phyloP scores from a whole-genome alignment of 2,113 vertebrate genomes.

The Pyrgilauda ruficollis region DNA sequence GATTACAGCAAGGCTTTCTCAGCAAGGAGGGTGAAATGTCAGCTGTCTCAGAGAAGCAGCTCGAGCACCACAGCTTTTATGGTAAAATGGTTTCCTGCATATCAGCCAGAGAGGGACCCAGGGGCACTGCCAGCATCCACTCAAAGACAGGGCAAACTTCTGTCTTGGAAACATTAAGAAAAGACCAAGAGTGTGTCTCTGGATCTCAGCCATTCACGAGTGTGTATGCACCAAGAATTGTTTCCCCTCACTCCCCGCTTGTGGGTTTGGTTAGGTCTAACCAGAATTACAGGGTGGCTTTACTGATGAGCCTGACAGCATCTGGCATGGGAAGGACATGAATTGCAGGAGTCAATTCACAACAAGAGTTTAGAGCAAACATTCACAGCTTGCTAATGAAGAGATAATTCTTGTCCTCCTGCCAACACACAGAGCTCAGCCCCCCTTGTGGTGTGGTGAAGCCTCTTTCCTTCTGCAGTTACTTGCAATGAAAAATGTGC shows the following conservation, averaged over 20 bases:
- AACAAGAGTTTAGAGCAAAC: background rate
- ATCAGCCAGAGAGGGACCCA: background rate
- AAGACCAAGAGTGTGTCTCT: background rate
- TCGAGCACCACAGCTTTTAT: background rate
- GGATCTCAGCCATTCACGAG: too few species aligned
- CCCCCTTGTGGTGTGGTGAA: fast-evolving
- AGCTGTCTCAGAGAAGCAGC: background rate
- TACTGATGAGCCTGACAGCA: background rate
- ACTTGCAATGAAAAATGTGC: background rate
- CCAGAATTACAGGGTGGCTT: background rate
- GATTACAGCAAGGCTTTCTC: conserved; percentile 16
- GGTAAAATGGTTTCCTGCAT: background rate
- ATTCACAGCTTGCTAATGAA: background rate
- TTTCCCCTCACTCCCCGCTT: background rate
- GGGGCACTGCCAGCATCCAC: background rate
- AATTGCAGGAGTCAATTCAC: background rate
- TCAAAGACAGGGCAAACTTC: background rate
- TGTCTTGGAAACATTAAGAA: background rate
- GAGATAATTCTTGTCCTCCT: background rate
- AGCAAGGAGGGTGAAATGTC: background rate
- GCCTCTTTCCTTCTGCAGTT: background rate
- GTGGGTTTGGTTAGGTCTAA: background rate
- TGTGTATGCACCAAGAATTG: background rate
- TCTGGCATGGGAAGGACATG: fast-evolving
- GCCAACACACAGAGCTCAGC: background rate